Conservation (phyloP, 2,888 invertebrate species). For the Caenorhabditis sp. region DNA sequence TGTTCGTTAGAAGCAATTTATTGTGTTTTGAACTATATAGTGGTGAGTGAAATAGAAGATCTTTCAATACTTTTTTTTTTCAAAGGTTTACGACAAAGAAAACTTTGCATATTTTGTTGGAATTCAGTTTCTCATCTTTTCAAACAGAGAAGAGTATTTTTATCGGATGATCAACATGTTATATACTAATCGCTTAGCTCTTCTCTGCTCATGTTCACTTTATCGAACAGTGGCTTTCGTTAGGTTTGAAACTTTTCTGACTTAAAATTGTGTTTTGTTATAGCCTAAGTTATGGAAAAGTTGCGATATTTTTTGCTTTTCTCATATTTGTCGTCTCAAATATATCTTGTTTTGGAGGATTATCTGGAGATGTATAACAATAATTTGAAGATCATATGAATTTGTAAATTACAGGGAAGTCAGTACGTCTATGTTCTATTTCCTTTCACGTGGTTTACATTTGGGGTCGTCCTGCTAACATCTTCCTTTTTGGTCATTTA, state of each 20-base stretch:
- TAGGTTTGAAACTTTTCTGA: background rate
- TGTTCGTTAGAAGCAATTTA: slow-evolving; percentile 1
- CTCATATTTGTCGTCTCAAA: slow-evolving; percentile 4
- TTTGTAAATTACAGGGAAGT: slow-evolving; percentile 1
- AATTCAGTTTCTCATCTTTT: slow-evolving; percentile 1
- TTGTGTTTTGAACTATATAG: background rate
- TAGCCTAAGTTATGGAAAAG: slow-evolving; percentile 1
- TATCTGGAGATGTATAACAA: background rate
- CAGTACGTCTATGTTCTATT: background rate
- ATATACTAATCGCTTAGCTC: slow-evolving; percentile 5
- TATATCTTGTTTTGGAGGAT: background rate
- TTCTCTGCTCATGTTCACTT: background rate
- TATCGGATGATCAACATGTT: background rate
- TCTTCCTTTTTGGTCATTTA: background rate
- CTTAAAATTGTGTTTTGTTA: background rate
- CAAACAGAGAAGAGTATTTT: background rate
- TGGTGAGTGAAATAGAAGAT: background rate
- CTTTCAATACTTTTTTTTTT: background rate
- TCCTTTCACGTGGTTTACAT: background rate
- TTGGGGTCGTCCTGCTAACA: background rate
- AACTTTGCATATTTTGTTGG: slow-evolving; percentile 1
- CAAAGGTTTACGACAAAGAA: background rate
- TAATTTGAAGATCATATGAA: background rate
- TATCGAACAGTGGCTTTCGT: slow-evolving; percentile 6
- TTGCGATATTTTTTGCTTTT: slow-evolving; percentile 4